Conservation (phyloP, 37 sponge, comb jelly and placozoan genomes). For the Crambe crambe region DNA sequence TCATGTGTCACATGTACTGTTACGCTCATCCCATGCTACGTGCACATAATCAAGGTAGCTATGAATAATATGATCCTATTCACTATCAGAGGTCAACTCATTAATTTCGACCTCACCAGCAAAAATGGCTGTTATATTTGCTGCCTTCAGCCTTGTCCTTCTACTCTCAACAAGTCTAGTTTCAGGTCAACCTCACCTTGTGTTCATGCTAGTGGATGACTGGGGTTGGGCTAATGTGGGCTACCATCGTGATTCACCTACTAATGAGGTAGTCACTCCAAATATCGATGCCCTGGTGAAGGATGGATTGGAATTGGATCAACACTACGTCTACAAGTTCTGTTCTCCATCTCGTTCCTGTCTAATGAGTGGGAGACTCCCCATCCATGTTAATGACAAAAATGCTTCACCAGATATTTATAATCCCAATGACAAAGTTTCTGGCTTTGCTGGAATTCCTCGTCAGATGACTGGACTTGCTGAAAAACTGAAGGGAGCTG, state of each 20-base stretch:
- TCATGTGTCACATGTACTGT: too few relatives aligned
- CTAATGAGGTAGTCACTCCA: slow-evolving; percentile 38
- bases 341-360: slow-evolving; percentile 56
- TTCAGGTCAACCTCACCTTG: too few relatives aligned
- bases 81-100: too few relatives aligned
- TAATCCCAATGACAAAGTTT: slow-evolving; percentile 33
- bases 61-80: too few relatives aligned
- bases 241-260: slow-evolving; percentile 32
- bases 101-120: too few relatives aligned
- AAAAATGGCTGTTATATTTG: too few relatives aligned
- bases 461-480: slow-evolving; percentile 49
- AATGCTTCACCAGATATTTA: slow-evolving; percentile 3
- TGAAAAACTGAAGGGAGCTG: slow-evolving; percentile 30
- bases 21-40: too few relatives aligned
- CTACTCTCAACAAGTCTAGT: too few relatives aligned
- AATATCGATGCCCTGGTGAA: slow-evolving; percentile 44
- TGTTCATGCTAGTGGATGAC: too few relatives aligned
- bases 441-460: slow-evolving; percentile 45
- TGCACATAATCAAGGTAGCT: too few relatives aligned
- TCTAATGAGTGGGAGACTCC: slow-evolving; percentile 49
- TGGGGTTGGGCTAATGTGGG: slow-evolving; percentile 59
- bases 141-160: too few relatives aligned
- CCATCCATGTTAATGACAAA: slow-evolving; percentile 57
- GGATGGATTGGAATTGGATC: slow-evolving; percentile 49
- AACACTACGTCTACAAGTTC: slow-evolving; percentile 41